Conservation (phyloP, 2,113 vertebrate genomes). For the Paratilapia polleni region DNA sequence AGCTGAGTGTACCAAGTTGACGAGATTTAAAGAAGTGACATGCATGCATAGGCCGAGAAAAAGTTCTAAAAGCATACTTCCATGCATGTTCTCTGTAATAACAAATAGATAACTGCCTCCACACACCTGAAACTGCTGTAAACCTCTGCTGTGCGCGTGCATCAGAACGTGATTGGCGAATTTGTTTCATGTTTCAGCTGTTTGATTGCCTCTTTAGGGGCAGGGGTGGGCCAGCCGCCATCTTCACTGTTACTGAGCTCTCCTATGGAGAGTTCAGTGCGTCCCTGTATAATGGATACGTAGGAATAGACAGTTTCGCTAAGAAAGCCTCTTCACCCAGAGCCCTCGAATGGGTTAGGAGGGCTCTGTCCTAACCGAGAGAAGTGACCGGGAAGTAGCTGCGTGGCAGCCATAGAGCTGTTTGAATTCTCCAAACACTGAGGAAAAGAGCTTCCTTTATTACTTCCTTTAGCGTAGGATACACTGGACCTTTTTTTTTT, state of each 20-base stretch:
- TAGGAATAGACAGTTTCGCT: too few relatives aligned
- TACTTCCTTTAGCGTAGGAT: not conserved
- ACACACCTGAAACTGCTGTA: not conserved
- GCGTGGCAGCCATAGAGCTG: too few relatives aligned
- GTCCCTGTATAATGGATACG: not conserved
- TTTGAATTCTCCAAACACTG: too few relatives aligned
- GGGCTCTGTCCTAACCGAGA: too few relatives aligned
- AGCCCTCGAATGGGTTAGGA: too few relatives aligned
- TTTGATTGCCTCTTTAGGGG: not conserved
- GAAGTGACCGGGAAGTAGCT: too few relatives aligned
- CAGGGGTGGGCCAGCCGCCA: not conserved
- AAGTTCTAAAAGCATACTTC: not conserved
- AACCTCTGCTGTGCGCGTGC: too few relatives aligned
- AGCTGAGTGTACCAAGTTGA: not conserved
- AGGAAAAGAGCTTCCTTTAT: too few relatives aligned
- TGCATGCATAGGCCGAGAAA: not conserved
- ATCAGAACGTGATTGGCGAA: not conserved
- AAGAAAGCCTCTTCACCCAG: too few relatives aligned
- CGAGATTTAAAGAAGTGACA: not conserved
- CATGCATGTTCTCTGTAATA: not conserved
- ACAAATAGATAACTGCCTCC: too few relatives aligned
- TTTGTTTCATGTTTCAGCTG: not conserved
- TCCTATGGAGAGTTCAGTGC: not conserved
- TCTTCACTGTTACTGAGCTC: not conserved
- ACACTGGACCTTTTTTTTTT: not conserved